A percentile compares a stretch with the other conserved stretches of the same genome.
phyloP scores from a whole-genome alignment of 2,888 invertebrate species.

The Suillia variegata region DNA sequence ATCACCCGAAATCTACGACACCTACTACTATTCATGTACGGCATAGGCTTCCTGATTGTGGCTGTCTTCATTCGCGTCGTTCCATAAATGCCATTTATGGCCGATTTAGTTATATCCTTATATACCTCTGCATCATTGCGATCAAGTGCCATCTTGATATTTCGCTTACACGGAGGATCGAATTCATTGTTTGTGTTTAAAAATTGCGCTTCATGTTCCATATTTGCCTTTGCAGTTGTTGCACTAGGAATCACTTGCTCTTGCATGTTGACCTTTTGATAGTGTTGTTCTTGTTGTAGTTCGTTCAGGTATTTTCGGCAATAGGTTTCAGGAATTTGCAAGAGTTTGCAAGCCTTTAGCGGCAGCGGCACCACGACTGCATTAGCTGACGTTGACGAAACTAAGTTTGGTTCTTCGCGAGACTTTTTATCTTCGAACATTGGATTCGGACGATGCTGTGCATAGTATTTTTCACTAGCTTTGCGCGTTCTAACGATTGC shows the following conservation, averaged over 20 bases:
- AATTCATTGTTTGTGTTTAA: too few species aligned
- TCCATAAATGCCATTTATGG: conserved; percentile 46
- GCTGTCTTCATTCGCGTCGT: conserved; percentile 45
- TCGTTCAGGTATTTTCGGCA: conserved; percentile 34
- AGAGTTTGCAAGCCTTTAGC: conserved; percentile 53
- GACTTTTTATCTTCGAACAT: conserved; percentile 8
- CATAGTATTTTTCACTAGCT: conserved; percentile 14
- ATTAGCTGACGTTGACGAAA: conserved; percentile 45
- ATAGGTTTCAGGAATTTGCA: conserved; percentile 54
- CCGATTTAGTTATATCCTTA: conserved; percentile 34
- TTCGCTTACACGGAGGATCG: too few species aligned
- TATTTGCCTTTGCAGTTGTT: conserved; percentile 1
- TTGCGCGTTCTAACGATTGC: conserved; percentile 33
- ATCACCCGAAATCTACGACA: too few species aligned
- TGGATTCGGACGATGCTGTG: conserved; percentile 6
- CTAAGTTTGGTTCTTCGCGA: conserved; percentile 12
- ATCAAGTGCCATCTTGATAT: too few species aligned
- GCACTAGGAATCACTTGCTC: not conserved
- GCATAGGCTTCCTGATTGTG: conserved; percentile 54
- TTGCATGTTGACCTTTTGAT: not conserved
- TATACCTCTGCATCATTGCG: conserved; percentile 2
- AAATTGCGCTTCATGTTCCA: not conserved
- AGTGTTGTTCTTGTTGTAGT: conserved; percentile 24
- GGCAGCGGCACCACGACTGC: conserved; percentile 48
- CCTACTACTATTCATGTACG: conserved; percentile 54